These are phyloP conservation scores for Siderastrea siderea DNA, from an alignment of 92 coral and sea anemone genomes.

Conservation along the genomic window DNA sequence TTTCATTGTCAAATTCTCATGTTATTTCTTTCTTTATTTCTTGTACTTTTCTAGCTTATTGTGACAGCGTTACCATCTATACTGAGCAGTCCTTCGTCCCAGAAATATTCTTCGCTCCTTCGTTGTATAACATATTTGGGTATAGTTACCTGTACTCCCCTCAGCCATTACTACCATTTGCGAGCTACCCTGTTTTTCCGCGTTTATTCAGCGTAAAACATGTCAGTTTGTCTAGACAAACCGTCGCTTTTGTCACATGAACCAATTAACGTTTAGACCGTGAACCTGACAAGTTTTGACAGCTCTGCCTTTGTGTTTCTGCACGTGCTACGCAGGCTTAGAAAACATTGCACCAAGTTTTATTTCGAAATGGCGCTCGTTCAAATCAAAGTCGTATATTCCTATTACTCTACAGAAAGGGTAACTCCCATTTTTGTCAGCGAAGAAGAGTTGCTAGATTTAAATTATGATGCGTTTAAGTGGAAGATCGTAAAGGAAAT, in stretches of 20 bases:
- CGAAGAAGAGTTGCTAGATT: no score
- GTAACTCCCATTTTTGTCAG: conserved; percentile 44
- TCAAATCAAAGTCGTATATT: conserved; percentile 32
- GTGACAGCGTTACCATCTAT: not conserved
- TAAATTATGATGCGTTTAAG: no score
- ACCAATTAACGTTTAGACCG: not conserved
- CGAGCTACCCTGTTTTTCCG: not conserved
- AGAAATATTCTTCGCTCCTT: conserved; percentile 2
- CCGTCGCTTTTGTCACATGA: not conserved
- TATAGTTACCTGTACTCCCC: not conserved
- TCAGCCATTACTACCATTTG: not conserved
- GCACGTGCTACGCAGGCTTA: conserved; percentile 9
- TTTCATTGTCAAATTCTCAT: no score
- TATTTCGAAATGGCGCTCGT: conserved; percentile 35
- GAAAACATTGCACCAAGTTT: no score
- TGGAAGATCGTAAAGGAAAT: conserved; percentile 44
- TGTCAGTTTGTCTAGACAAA: not conserved
- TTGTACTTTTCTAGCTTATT: no score
- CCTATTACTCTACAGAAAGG: conserved; percentile 43
- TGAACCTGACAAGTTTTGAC: no score
- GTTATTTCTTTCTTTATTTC: no score
- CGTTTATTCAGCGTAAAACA: not conserved
- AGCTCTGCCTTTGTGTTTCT: conserved; percentile 4
- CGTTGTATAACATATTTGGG: conserved; percentile 1
- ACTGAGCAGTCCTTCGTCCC: not conserved